Evolutionary conservation across 1,140 invertebrate species (phyloP), one percentile per base, ranked within the genome.

Genomic region (Bathynomus jamesi): DNA sequence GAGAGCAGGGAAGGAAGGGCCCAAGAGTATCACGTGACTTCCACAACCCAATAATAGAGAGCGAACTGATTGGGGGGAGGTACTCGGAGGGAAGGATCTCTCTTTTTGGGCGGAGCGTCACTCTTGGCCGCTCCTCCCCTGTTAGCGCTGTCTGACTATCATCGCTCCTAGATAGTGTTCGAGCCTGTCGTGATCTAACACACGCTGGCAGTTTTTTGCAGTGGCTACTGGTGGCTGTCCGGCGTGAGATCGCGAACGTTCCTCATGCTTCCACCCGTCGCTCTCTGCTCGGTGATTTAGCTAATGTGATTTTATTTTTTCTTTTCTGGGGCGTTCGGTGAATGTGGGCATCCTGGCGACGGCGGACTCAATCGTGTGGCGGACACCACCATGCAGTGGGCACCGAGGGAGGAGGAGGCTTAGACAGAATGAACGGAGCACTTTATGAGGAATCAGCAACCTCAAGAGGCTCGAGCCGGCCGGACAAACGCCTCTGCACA

Each of bases 401-500:
- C 70, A 61, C 65, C 63, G n/a, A n/a, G n/a, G 73, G 71, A 63
- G 73, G 76, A 71, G 75, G 68, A 66, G 75, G 72, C 67, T 64
- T 71, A 73, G 77, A 76, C 75, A 78, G 76, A 70, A 79, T 79
- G 78, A 79, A 79, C 78, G 78, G 78, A 63, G 73, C 78, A 53
- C 71, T 79, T 64, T 79, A 79, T 74, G 78, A 78, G 66, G 78
- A 79, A 61, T 64, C 76, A 73, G 76, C 71, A 62, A 62, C 65
- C 65, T 67, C 76, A 28, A 69, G 72, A 72, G 70, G 71, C 31
- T 71, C 66, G 75, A 76, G 82, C 74, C 78, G 69, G 61, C 74
- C 86, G 53, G 67, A 79, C 83, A 75, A 66, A 87, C 87, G 13
- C 90, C 91, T 4, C 83, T 92, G 0, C 91, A 93, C 83, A 92